phyloP scores from a whole-genome alignment of 1,140 invertebrate genomes.

The Zaprionus kolodkinae region DNA sequence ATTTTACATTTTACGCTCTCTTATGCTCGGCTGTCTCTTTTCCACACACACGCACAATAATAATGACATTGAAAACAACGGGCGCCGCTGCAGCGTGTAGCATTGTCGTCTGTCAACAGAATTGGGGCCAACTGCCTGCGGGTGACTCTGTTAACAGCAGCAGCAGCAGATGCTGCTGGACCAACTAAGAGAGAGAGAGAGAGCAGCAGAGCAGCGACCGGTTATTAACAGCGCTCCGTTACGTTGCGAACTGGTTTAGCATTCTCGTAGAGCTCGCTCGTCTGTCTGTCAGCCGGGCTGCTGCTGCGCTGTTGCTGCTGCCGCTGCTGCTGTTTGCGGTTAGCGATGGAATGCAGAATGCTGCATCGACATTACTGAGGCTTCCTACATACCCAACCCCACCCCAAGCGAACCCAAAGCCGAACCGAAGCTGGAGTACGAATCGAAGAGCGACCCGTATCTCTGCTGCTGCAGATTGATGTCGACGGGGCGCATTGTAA shows the following conservation, averaged over 20 bases:
- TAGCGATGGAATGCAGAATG: slow-evolving; percentile 49
- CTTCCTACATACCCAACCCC: slow-evolving; percentile 27
- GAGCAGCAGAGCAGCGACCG: slow-evolving; percentile 26
- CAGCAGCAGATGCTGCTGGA: slow-evolving; percentile 35
- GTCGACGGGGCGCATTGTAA: slow-evolving; percentile 30
- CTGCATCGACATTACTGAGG: slow-evolving; percentile 40
- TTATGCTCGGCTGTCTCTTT: not conserved
- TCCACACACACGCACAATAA: slow-evolving; percentile 43
- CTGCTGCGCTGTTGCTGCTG: not conserved
- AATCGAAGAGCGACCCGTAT: slow-evolving; percentile 4
- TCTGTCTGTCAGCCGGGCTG: too few relatives aligned
- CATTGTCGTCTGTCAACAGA: slow-evolving; percentile 63
- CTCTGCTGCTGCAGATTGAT: slow-evolving; percentile 37
- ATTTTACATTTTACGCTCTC: slow-evolving; percentile 29
- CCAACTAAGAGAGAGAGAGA: slow-evolving; percentile 14
- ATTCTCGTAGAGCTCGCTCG: slow-evolving; percentile 14
- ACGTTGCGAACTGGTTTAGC: slow-evolving; percentile 39
- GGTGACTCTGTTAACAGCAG: slow-evolving; percentile 58
- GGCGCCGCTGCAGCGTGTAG: slow-evolving; percentile 8
- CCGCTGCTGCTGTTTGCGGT: slow-evolving; percentile 37
- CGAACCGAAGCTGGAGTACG: not conserved
- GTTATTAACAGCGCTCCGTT: slow-evolving; percentile 40
- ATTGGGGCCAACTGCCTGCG: slow-evolving; percentile 52
- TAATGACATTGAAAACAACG: slow-evolving; percentile 72
- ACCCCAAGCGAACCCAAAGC: not conserved